Evolutionary conservation across 1,140 invertebrate genomes (phyloP), one percentile per base, ranked within the genome.

Genomic region (Agraylea sexmaculata): DNA sequence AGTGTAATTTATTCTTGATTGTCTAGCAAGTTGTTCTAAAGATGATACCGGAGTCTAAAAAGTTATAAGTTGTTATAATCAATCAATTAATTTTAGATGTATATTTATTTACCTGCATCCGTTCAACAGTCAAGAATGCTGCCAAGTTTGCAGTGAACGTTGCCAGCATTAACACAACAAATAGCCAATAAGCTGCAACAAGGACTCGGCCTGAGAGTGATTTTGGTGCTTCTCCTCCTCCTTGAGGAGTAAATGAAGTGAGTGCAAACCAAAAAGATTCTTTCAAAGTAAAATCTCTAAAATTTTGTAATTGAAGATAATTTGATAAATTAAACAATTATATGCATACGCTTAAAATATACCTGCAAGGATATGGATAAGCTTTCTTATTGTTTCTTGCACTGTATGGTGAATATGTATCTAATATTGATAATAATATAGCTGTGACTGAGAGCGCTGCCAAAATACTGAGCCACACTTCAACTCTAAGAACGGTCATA

Each of bases 71-170:
- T n/a, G n/a, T n/a, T n/a, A n/a, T n/a, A n/a, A n/a, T n/a, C n/a
- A n/a, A n/a, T n/a, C n/a, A 7, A 7, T 32, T 16, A 32, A 23
- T 42, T 34, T 18, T 15, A 30, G 43, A 28, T 21, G 10, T 37
- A 23, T 20, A 43, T 41, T 38, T 31, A 42, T 20, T 40, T 58
- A 83, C 81, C 72, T 89, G 87, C 90, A 93, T 93, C 56, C 88
- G 76, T 64, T 92, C 91, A 2, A 96, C 91, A 0, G 92, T 97
- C 1, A 98, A 71, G 59, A 97, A 95, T 2, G 92, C 92, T 3
- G 93, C 93, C 46, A 97, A 64, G 62, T 98, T 98, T 3, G 93
- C 93, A 0, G 93, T 97, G 60, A 97, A 97, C 1, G 93, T 92
- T 1, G 88, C 87, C 48, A 92, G 56, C 84, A 92, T 92, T 1